Evolutionary conservation across 2,113 vertebrate genomes (phyloP).

Genomic region (Entelurus aequoreus): DNA sequence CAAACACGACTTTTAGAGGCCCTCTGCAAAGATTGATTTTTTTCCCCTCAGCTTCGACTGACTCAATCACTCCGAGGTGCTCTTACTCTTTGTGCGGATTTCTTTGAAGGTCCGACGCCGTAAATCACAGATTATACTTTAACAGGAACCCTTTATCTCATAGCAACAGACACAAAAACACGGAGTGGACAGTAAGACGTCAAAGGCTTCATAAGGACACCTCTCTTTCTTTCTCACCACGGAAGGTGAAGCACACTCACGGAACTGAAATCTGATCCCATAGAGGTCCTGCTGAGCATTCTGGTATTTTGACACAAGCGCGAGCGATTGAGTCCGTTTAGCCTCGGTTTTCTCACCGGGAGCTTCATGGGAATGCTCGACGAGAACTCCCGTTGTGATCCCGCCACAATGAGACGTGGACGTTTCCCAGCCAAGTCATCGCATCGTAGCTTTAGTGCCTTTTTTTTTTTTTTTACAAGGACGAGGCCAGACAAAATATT

Average conservation of each 20-base stretch:
- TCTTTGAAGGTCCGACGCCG: conserved; percentile 35
- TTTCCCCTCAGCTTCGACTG: conserved; percentile 34
- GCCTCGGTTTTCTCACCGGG: conserved; percentile 29
- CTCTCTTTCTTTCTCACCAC: background rate
- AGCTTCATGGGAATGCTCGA: conserved; percentile 17
- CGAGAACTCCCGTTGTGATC: background rate
- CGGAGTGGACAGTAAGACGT: conserved; percentile 13
- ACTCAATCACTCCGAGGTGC: conserved; percentile 21
- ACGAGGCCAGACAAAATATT: no score
- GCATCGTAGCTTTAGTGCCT: background rate
- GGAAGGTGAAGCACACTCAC: background rate
- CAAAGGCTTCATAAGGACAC: conserved; percentile 19
- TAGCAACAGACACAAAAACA: conserved; percentile 28
- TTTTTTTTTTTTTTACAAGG: no score
- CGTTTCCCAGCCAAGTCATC: conserved; percentile 12
- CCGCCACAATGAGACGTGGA: conserved; percentile 5
- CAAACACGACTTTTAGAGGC: conserved; percentile 11
- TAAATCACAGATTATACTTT: conserved; percentile 50
- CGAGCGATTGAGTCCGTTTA: conserved; percentile 20
- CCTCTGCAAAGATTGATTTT: conserved; percentile 32
- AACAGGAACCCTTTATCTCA: conserved; percentile 38
- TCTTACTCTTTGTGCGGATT: conserved; percentile 23
- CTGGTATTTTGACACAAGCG: conserved; percentile 35
- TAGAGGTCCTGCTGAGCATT: conserved; percentile 36
- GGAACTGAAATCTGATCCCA: conserved; percentile 27